Base-by-base conservation (phyloP, 2,888 invertebrate genomes). In the Drosophila leonis region DNA sequence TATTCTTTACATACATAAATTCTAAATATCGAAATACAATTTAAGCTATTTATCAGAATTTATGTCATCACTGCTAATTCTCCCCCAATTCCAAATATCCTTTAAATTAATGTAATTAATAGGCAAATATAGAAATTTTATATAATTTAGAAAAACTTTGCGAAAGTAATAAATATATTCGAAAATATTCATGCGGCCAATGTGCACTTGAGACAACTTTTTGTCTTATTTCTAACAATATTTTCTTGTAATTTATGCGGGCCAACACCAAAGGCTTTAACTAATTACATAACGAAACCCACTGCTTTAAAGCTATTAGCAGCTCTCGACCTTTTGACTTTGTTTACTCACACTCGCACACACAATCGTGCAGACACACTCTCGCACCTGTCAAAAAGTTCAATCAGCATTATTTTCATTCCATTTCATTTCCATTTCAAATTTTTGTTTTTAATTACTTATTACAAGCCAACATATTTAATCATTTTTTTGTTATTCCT, bases 241-340 rank as follows among this genome's bases (percentile, higher is more conserved):
- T 15, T 13, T 7, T 33, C n/a, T 35, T 54, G 66, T 73, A 71
- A 83, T 68, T 72, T 78, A 75, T 73, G 75, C 71, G 72, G 66
- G 51, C 46, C 49, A 49, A 15, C 44, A 44, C 35, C 49, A 59
- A 69, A 64, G 51, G 70, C 56, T 74, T 83, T n/a, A n/a, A n/a
- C 80, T 78, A 82, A 83, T 82, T 75, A 72, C 72, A 67, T 55
- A 37, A 74, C 66, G 56, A 61, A 41, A 51, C 31, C 42, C 62
- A 42, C 49, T 31, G 33, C 12, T 12, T 15, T 39, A 10, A 37
- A 15, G 41, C 20, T 24, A n/a, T n/a, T n/a, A n/a, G n/a, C n/a
- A n/a, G n/a, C n/a, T n/a, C n/a, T n/a, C n/a, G n/a, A n/a, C n/a
- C 2, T 7, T 7, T 15, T 7, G n/a, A 55, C 20, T 44, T 44